Percentiles rank a stretch among this genome's conserved stretches.
phyloP scores from a whole-genome alignment of 2,113 vertebrate genomes.

The Percina caprodes region DNA sequence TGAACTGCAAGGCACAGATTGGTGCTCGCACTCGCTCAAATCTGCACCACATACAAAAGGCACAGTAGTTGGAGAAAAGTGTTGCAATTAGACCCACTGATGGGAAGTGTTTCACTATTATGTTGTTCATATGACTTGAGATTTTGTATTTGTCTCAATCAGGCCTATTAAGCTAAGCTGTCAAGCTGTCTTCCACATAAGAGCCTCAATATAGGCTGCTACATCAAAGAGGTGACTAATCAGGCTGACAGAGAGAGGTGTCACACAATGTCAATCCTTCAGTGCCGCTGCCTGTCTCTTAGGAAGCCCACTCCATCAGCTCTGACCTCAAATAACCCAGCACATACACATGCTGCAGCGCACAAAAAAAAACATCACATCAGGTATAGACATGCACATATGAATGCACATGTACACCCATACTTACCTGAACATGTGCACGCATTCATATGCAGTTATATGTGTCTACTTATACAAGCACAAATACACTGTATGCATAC shows the following conservation, averaged over 20 bases:
- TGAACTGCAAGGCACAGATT: neutral
- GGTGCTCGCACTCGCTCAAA: constrained; percentile 4
- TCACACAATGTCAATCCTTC: constrained; percentile 75
- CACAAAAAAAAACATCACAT: neutral
- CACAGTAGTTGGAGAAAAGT: neutral
- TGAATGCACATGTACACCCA: neutral
- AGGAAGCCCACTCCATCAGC: constrained; percentile 62
- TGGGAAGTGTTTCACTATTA: constrained; percentile 12
- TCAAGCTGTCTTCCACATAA: constrained; percentile 49
- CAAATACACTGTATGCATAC: neutral
- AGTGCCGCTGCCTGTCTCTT: constrained; percentile 58
- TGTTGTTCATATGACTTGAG: constrained; percentile 4
- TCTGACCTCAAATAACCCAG: constrained; percentile 58
- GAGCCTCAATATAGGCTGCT: constrained; percentile 66
- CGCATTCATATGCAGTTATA: neutral
- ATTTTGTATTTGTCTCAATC: constrained; percentile 52
- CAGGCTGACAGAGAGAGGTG: constrained; percentile 71
- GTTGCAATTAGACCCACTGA: constrained; percentile 14
- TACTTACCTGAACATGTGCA: neutral
- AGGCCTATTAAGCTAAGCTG: constrained; percentile 45
- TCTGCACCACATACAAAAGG: constrained; percentile 9
- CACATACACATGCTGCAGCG: constrained; percentile 13
- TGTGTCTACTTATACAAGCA: neutral
- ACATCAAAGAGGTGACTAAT: constrained; percentile 78
- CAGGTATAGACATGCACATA: neutral